Base-by-base conservation (phyloP, 1,140 invertebrate genomes). In the Anastrepha obliqua region DNA sequence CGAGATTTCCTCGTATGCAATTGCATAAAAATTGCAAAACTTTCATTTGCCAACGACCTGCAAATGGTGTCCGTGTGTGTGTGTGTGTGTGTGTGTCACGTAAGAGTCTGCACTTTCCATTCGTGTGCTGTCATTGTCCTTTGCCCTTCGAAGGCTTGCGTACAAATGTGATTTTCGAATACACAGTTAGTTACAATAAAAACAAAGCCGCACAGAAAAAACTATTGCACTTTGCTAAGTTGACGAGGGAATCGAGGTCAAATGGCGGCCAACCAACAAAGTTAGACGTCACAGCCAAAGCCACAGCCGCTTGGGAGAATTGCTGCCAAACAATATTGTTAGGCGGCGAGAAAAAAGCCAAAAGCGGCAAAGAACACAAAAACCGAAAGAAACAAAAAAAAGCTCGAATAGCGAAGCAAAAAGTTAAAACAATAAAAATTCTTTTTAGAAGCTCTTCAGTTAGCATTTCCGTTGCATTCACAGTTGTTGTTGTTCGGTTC, bases 181-280 rank as follows among this genome's bases (percentile, higher is more conserved):
- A 55, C 47, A 29, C 3, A 81, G 0, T 9, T 17, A 81, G n/a
- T 9, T 42, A 74, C 47, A 55, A 15, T n/a, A 44, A 44, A 42
- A 70, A 70, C 3, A 70, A 70, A 70, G 1, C 4, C 4, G 44
- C 8, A 62, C 8, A 5, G 29, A 51, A 44, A 42, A 74, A 74
- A 74, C 7, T 44, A 6, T 67, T 81, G 51, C 47, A 55, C 67
- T 74, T 81, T 81, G 2, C 39, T 1, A 81, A 81, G 74, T 81
- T 81, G 74, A 81, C 44, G 47, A 81, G 74, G 74, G 74, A 81
- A 81, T 81, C 74, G 74, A 81, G 74, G 74, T 81, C 74, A 81
- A 81, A 81, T 55, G 74, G 74, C 74, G 74, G 74, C 74, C 17
- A 81, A 81, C 74, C 47, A 81, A 20, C 74, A 81, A 81, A 81